Evolutionary conservation across 2,113 vertebrate species (phyloP).

Genomic region (Serinus canaria): DNA sequence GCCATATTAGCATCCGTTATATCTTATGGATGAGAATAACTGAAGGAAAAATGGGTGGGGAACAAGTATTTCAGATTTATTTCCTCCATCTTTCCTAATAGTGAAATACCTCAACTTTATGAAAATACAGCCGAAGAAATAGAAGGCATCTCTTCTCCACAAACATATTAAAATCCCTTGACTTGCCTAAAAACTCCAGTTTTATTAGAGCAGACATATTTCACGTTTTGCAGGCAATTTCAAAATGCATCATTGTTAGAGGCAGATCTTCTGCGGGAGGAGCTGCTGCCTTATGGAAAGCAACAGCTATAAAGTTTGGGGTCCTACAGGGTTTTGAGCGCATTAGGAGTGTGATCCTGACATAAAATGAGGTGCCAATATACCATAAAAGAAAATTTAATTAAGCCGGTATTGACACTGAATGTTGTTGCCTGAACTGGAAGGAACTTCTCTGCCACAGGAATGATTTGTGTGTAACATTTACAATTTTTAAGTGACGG

Average conservation of each 20-base stretch:
- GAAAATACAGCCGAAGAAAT: conserved; percentile 42
- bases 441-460: neutral
- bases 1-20: conserved; percentile 23
- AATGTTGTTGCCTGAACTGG: neutral
- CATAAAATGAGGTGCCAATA: conserved; percentile 44
- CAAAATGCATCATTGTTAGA: conserved; percentile 31
- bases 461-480: neutral
- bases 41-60: conserved; percentile 47
- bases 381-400: conserved; percentile 46
- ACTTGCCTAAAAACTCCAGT: conserved; percentile 19
- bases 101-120: conserved; percentile 61
- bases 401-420: conserved; percentile 11
- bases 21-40: conserved; percentile 3
- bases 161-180: conserved; percentile 39
- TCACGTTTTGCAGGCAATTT: conserved; percentile 34
- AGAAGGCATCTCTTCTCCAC: conserved; percentile 21
- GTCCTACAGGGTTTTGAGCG: conserved; percentile 45
- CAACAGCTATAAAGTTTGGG: conserved; percentile 61
- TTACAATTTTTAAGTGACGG: neutral
- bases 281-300: conserved; percentile 36
- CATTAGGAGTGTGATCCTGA: conserved; percentile 15
- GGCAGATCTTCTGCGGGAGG: conserved; percentile 31
- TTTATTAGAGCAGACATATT: conserved; percentile 31
- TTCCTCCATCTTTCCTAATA: conserved; percentile 51
- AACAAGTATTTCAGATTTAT: conserved; percentile 58